phyloP scores from a whole-genome alignment of 2,888 invertebrate species.

The Aelia acuminata region DNA sequence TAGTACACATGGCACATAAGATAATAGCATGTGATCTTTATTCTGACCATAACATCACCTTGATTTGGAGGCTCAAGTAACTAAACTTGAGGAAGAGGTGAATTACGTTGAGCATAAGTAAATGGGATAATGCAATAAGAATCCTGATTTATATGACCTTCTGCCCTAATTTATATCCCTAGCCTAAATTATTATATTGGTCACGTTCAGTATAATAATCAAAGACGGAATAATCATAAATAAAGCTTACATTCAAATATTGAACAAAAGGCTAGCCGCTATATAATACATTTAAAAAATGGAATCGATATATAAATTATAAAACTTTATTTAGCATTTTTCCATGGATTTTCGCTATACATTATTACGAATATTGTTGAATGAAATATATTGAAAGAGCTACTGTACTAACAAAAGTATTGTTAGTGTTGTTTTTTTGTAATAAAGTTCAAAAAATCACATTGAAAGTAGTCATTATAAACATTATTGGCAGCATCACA shows the following conservation, averaged over 20 bases:
- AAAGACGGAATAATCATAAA: background rate
- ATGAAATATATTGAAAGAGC: too few species aligned
- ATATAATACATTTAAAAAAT: too few species aligned
- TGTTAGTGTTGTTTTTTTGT: too few species aligned
- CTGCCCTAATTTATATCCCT: background rate
- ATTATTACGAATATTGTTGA: too few species aligned
- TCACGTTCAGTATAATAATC: slow-evolving; percentile 7
- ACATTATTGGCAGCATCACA: too few species aligned
- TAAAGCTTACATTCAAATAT: background rate
- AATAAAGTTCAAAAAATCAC: too few species aligned
- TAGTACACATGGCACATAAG: too few species aligned
- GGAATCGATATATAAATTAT: too few species aligned
- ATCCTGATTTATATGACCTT: slow-evolving; percentile 22
- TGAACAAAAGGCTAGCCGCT: background rate
- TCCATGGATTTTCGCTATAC: too few species aligned
- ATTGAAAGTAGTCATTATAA: too few species aligned
- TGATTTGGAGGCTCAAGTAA: background rate
- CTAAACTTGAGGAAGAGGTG: background rate
- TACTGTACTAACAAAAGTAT: too few species aligned
- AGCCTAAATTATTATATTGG: background rate
- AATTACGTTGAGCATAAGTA: slow-evolving; percentile 1
- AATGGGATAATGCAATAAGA: background rate
- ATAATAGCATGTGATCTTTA: background rate
- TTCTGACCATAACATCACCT: background rate
- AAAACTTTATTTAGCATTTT: too few species aligned